These are phyloP conservation scores for Montipora capitata DNA, from an alignment of 92 coral and sea anemone genomes.

Conservation along the genomic window DNA sequence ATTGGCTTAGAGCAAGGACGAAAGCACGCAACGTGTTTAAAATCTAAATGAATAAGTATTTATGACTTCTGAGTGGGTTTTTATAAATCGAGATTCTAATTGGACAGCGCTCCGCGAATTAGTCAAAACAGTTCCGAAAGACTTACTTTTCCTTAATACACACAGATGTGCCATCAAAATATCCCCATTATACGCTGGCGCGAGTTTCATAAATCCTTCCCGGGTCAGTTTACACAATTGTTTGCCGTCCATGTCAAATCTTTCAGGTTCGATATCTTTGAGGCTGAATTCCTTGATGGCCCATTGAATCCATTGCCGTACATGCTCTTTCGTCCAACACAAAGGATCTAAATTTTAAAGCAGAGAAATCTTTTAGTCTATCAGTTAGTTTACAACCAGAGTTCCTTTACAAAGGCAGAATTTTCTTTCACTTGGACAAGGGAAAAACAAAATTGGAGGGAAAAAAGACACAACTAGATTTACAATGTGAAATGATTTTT, in stretches of 20 bases:
- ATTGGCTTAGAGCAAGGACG: not conserved
- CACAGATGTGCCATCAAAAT: slow-evolving; percentile 99
- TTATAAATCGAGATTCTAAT: no score
- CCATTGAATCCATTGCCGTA: slow-evolving; percentile 99
- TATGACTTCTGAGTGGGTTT: no score
- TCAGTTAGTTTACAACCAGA: no score
- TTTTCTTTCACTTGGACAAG: no score
- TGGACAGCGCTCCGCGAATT: no score
- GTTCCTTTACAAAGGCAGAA: no score
- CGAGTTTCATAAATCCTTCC: slow-evolving; percentile 98
- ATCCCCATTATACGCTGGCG: slow-evolving; percentile 99
- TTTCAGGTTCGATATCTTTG: slow-evolving; percentile 94
- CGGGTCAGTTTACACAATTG: slow-evolving; percentile 94
- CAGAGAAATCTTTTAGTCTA: slow-evolving; percentile 2
- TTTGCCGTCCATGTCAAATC: slow-evolving; percentile 98
- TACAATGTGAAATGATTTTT: no score
- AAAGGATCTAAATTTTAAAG: slow-evolving; percentile 80
- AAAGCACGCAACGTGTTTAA: no score
- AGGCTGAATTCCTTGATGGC: slow-evolving; percentile 98
- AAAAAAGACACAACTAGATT: no score
- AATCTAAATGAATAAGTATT: no score
- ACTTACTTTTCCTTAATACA: slow-evolving; percentile 98
- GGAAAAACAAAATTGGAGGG: no score
- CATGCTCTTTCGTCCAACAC: slow-evolving; percentile 99
- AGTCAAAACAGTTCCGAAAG: no score